Percentiles rank a stretch among this genome's conserved stretches.
Conservation (phyloP, 2,888 invertebrate genomes). For the Clunio marinus region DNA sequence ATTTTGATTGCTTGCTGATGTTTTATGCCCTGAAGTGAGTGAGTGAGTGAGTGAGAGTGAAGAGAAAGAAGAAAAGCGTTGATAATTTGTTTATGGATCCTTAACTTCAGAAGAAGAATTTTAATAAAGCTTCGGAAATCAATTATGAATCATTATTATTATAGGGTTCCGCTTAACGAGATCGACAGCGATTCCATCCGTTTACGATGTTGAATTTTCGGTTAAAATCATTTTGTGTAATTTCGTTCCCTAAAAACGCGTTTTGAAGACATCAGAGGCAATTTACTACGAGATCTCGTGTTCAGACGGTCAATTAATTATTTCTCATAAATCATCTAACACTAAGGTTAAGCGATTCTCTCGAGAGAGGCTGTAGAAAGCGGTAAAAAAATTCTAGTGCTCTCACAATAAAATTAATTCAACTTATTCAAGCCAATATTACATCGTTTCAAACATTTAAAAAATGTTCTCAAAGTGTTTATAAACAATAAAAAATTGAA, state of each 20-base stretch:
- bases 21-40: too few species aligned
- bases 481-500: too few species aligned
- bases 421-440: too few species aligned
- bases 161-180: slow-evolving; percentile 19
- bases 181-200: neutral
- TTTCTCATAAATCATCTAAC: slow-evolving; percentile 26
- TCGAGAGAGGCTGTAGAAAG: too few species aligned
- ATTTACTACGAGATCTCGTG: neutral
- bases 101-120: neutral
- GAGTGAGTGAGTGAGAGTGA: neutral
- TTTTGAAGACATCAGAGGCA: neutral
- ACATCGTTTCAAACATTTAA: too few species aligned
- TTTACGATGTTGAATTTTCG: neutral
- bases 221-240: neutral
- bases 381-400: too few species aligned
- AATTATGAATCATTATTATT: slow-evolving; percentile 22
- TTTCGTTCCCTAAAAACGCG: neutral
- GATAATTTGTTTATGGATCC: slow-evolving; percentile 33
- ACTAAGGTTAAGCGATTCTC: neutral
- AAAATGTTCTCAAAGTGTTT: too few species aligned
- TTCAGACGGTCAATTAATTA: slow-evolving; percentile 25
- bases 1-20: neutral
- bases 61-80: slow-evolving; percentile 14
- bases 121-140: slow-evolving; percentile 30
- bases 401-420: too few species aligned